Conservation (phyloP, 2,113 vertebrate genomes). For the Andinoacara biseriatus region DNA sequence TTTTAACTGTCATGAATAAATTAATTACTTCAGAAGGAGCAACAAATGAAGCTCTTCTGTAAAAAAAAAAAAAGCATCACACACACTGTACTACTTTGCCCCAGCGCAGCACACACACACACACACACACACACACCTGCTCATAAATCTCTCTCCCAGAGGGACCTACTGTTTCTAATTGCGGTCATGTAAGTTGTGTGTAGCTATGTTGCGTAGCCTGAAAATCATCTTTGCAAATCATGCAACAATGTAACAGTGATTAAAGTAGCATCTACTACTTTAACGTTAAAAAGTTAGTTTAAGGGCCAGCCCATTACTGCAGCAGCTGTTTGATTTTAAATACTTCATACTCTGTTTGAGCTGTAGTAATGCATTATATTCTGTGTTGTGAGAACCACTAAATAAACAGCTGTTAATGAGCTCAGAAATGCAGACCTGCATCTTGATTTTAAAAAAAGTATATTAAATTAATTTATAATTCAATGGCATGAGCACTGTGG, state of each 20-base stretch:
- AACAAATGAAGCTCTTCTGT: constrained; percentile 49
- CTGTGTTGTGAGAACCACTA: background rate
- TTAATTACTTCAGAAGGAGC: constrained; percentile 64
- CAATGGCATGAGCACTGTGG: background rate
- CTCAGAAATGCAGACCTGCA: background rate
- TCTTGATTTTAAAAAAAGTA: background rate
- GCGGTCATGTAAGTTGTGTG: constrained; percentile 61
- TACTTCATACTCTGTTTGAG: background rate
- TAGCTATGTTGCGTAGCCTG: constrained; percentile 55
- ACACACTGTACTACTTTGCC: constrained; percentile 11
- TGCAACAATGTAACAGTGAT: constrained; percentile 24
- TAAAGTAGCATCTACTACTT: constrained; percentile 1
- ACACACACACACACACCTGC: constrained; percentile 30
- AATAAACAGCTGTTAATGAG: background rate
- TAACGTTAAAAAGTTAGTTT: background rate
- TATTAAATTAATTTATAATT: background rate
- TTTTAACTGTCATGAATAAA: constrained; percentile 65
- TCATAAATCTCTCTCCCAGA: constrained; percentile 64
- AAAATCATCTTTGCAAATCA: constrained; percentile 37
- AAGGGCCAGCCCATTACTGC: background rate
- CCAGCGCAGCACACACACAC: background rate
- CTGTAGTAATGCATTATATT: background rate
- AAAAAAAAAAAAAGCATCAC: constrained; percentile 58
- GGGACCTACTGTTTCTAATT: constrained; percentile 63
- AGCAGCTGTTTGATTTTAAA: background rate